phyloP scores from a whole-genome alignment of 35 echinoderm and acorn worm genomes.

The Ptychodera flava region DNA sequence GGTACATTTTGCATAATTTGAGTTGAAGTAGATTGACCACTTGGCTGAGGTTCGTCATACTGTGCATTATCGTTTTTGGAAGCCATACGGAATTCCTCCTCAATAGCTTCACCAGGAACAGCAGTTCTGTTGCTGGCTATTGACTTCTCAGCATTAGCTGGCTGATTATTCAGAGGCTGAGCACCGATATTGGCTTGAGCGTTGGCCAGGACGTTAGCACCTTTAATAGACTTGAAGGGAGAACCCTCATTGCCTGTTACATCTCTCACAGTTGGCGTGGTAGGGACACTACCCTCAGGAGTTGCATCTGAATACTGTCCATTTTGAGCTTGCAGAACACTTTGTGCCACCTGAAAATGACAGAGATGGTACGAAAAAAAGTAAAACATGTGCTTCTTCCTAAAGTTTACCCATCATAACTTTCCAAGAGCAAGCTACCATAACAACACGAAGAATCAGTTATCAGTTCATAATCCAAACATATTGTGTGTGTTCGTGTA shows the following conservation, averaged over 20 bases:
- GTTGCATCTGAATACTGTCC: neutral
- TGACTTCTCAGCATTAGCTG: neutral
- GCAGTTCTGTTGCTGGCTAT: neutral
- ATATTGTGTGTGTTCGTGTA: no score
- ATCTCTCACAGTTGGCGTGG: neutral
- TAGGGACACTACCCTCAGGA: neutral
- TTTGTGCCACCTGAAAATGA: no score
- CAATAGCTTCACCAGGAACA: no score
- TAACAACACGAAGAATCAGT: no score
- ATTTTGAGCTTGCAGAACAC: neutral
- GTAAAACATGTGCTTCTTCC: no score
- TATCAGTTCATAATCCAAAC: no score
- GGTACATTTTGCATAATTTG: neutral
- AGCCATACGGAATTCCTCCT: neutral
- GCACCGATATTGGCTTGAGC: neutral
- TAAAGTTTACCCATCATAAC: no score
- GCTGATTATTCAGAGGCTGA: neutral
- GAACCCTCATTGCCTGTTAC: neutral
- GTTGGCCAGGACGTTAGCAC: neutral
- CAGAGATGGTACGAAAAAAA: no score
- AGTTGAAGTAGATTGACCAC: neutral
- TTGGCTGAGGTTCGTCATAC: neutral
- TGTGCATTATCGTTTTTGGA: neutral
- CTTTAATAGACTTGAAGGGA: neutral
- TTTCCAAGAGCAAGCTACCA: no score